Percentiles rank a stretch among this genome's conserved stretches.
Evolutionary conservation across 2,888 invertebrate genomes (phyloP).

Genomic region (Carabus problematicus): DNA sequence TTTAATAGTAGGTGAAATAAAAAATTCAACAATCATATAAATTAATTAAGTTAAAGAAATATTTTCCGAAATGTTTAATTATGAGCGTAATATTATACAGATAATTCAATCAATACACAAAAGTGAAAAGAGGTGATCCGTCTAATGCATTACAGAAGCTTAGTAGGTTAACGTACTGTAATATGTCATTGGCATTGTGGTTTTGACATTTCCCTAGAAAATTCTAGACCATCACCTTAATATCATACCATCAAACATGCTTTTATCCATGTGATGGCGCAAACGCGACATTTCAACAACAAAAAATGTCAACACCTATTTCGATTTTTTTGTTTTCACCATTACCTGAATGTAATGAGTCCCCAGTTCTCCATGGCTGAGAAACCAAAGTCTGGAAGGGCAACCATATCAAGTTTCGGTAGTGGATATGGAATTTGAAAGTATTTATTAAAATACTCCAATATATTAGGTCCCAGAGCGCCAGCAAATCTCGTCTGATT

Average conservation of each 20-base stretch:
- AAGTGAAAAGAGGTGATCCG: no score
- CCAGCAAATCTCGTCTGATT: conserved; percentile 78
- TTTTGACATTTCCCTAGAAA: conserved; percentile 36
- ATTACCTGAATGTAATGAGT: conserved; percentile 76
- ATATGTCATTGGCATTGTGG: conserved; percentile 35
- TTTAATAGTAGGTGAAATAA: no score
- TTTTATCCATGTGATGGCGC: conserved; percentile 19
- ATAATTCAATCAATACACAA: no score
- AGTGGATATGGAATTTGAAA: conserved; percentile 77
- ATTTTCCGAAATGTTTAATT: no score
- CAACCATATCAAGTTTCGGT: conserved; percentile 81
- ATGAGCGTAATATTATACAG: no score
- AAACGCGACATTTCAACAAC: conserved; percentile 33
- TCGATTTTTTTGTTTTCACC: conserved; percentile 49
- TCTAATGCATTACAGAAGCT: background rate
- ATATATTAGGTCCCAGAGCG: conserved; percentile 75
- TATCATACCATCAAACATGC: conserved; percentile 26
- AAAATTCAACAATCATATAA: no score
- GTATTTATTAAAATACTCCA: conserved; percentile 75
- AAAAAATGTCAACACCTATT: no score
- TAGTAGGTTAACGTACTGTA: conserved; percentile 33
- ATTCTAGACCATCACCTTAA: conserved; percentile 13
- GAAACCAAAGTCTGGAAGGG: conserved; percentile 79
- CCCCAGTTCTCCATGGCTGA: conserved; percentile 85
- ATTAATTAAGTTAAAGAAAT: no score